Evolutionary conservation across 2,888 invertebrate genomes (phyloP), one percentile per base, ranked within the genome.

Genomic region (Melangyna quadrimaculata): DNA sequence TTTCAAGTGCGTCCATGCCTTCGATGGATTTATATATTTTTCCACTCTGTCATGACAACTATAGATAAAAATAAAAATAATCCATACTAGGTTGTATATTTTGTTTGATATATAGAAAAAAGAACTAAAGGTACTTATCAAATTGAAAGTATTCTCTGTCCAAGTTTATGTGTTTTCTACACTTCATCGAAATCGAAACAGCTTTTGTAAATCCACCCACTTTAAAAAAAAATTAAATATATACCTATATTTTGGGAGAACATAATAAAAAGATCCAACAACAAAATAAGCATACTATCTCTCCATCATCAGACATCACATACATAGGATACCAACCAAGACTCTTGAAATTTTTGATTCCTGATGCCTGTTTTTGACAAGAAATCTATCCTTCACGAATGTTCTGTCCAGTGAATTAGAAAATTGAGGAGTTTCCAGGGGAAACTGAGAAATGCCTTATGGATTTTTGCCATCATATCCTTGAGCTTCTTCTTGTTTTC

Each of bases 361-460:
- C 73, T 37, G 77, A 63, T 29, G 77, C 81, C 73, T 81, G 86
- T 70, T 86, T 86, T 86, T 81, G 86, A 86, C 86, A 86, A 78
- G 51, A 78, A 86, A 78, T 86, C 73, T 73, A 81, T 81, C 63
- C 61, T 73, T 48, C 72, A 80, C 61, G 45, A 72, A 77, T 80
- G 80, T 80, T 80, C 86, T 81, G 81, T 81, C 86, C 86, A 86
- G 73, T 86, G 80, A 86, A 78, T 86, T 70, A 77, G 81, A 86
- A 86, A 81, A 78, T 77, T 73, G 81, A 81, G 69, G 77, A 77
- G 81, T 86, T 73, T 73, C 86, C 77, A 86, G 70, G 61, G 81
- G 81, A 81, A 70, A 81, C 77, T 61, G 69, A 69, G 51, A 78
- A 77, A 77, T 77, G 59, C 69, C 72, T 61, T 65, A 65, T 81